Evolutionary conservation across 2,888 invertebrate genomes (phyloP).

Genomic region (Antheraea yamamai): DNA sequence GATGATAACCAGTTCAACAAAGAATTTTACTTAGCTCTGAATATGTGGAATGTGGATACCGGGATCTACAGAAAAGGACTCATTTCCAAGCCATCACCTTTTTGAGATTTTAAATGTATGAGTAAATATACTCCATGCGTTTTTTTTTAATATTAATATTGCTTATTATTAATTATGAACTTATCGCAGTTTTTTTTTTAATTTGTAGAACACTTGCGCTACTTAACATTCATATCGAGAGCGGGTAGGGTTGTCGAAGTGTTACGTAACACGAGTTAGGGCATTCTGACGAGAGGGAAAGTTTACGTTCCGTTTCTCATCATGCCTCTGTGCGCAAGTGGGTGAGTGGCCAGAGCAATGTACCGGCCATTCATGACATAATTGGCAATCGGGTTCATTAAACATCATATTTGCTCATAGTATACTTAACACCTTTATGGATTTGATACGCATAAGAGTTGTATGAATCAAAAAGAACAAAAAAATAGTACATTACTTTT

Average conservation of each 20-base stretch:
- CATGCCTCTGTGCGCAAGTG: conserved; percentile 75
- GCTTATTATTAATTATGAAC: neutral
- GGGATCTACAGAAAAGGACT: neutral
- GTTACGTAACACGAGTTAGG: conserved; percentile 62
- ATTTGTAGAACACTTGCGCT: neutral
- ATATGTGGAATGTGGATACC: neutral
- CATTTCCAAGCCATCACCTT: no score
- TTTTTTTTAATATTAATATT: neutral
- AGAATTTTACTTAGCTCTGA: no score
- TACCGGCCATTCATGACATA: conserved; percentile 76
- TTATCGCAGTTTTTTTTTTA: neutral
- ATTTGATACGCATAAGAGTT: conserved; percentile 24
- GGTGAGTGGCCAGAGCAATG: conserved; percentile 77
- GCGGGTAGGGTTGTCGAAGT: conserved; percentile 47
- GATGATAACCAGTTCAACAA: no score
- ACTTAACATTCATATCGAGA: neutral
- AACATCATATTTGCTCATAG: conserved; percentile 51
- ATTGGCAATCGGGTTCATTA: conserved; percentile 76
- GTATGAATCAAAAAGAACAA: neutral
- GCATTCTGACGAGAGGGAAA: conserved; percentile 78
- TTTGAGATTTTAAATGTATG: no score
- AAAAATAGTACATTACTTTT: neutral
- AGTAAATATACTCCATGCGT: neutral
- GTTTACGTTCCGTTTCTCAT: conserved; percentile 73
- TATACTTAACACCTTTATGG: conserved; percentile 33